These are phyloP conservation scores for Egretta garzetta DNA, from an alignment of 2,113 vertebrate species.

Conservation along the genomic window DNA sequence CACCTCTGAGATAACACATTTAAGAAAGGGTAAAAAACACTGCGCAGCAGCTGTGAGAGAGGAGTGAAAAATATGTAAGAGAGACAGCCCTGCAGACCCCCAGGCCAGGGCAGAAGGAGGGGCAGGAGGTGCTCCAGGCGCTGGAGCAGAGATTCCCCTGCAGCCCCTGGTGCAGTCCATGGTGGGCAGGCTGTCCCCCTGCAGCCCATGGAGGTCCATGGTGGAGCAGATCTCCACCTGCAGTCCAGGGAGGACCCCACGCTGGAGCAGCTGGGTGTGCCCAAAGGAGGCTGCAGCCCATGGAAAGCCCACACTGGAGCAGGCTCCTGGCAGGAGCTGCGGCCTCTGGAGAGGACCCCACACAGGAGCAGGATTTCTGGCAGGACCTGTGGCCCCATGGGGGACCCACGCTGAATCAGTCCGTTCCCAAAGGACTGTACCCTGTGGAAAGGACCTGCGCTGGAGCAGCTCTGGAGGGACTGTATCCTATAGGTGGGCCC, in stretches of 20 bases:
- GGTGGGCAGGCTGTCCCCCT: neutral
- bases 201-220: neutral
- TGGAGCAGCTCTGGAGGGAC: neutral
- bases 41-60: neutral
- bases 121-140: neutral
- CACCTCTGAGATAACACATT: neutral
- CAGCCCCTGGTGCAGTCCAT: too few species aligned
- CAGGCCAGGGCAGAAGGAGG: neutral
- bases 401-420: neutral
- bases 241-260: fast-evolving
- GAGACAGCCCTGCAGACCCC: neutral
- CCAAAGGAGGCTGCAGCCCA: neutral
- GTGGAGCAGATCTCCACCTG: neutral
- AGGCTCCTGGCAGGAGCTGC: neutral
- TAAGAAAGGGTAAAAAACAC: neutral
- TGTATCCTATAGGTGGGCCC: neutral
- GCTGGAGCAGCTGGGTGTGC: neutral
- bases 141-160: neutral
- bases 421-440: neutral
- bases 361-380: neutral
- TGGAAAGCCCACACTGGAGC: neutral
- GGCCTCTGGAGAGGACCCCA: neutral
- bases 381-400: neutral
- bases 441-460: neutral
- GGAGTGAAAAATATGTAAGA: neutral